phyloP scores from a whole-genome alignment of 2,797 vertebrate species.

The Epinephelus coioides region DNA sequence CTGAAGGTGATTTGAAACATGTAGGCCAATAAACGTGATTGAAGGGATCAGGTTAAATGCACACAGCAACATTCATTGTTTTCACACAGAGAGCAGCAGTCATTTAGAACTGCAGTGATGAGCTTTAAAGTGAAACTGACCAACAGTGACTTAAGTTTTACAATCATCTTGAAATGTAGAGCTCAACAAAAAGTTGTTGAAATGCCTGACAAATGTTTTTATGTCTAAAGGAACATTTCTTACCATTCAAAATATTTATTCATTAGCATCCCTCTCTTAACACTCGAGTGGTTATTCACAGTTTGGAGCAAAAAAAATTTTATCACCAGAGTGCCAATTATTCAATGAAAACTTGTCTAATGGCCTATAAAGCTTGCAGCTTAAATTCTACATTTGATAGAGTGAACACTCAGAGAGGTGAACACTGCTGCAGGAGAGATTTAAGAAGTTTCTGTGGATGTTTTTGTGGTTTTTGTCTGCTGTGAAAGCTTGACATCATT shows the following conservation, averaged over 20 bases:
- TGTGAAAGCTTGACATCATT: too few relatives aligned
- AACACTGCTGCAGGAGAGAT: too few relatives aligned
- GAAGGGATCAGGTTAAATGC: constrained; percentile 8
- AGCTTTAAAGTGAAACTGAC: not conserved
- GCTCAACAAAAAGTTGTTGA: not conserved
- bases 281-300: too few relatives aligned
- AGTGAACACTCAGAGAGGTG: too few relatives aligned
- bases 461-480: too few relatives aligned
- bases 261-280: too few relatives aligned
- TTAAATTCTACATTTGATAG: too few relatives aligned
- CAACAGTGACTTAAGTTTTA: not conserved
- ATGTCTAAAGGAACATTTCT: not conserved
- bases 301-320: too few relatives aligned
- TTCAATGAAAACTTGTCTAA: too few relatives aligned
- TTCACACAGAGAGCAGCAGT: not conserved
- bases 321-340: too few relatives aligned
- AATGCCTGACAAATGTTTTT: not conserved
- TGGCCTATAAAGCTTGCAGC: too few relatives aligned
- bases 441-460: too few relatives aligned
- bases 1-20: constrained; percentile 37
- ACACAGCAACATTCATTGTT: not conserved
- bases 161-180: not conserved
- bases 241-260: not conserved
- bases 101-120: not conserved
- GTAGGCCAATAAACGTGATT: constrained; percentile 43